A percentile compares a stretch with the other conserved stretches of the same genome.
These are phyloP conservation scores for Vulpes lagopus DNA, from an alignment of 2,113 vertebrate species.

Conservation along the genomic window DNA sequence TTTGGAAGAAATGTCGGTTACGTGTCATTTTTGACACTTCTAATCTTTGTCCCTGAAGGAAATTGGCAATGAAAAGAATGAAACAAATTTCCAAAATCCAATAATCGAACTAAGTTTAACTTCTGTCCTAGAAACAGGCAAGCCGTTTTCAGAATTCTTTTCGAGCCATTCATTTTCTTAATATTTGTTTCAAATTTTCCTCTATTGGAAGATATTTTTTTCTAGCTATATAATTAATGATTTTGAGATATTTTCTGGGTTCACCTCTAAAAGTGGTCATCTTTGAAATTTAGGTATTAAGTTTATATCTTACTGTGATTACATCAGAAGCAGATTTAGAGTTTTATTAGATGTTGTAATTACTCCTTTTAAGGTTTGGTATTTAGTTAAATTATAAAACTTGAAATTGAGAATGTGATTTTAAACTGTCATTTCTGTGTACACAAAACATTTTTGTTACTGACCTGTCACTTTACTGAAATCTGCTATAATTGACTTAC, in stretches of 20 bases:
- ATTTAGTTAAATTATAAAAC: constrained; percentile 57
- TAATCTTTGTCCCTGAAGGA: constrained; percentile 54
- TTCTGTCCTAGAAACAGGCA: background rate
- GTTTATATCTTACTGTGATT: background rate
- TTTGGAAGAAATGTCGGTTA: constrained; percentile 56
- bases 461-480: background rate
- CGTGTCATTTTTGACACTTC: constrained; percentile 55
- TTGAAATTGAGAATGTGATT: constrained; percentile 60
- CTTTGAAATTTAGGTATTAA: constrained; percentile 48
- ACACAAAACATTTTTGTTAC: background rate
- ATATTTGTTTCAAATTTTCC: constrained; percentile 30
- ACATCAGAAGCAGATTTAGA: background rate
- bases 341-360: constrained; percentile 12
- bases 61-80: constrained; percentile 52
- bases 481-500: constrained; percentile 10
- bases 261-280: background rate
- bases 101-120: constrained; percentile 53
- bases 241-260: background rate
- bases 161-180: constrained; percentile 2
- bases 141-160: constrained; percentile 38
- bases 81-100: constrained; percentile 50
- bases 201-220: constrained; percentile 7
- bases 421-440: constrained; percentile 55
- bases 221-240: background rate
- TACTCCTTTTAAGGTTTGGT: constrained; percentile 34